Evolutionary conservation across 1,140 invertebrate species (phyloP), one percentile per base, ranked within the genome.

Genomic region (Lepidurus couesii): DNA sequence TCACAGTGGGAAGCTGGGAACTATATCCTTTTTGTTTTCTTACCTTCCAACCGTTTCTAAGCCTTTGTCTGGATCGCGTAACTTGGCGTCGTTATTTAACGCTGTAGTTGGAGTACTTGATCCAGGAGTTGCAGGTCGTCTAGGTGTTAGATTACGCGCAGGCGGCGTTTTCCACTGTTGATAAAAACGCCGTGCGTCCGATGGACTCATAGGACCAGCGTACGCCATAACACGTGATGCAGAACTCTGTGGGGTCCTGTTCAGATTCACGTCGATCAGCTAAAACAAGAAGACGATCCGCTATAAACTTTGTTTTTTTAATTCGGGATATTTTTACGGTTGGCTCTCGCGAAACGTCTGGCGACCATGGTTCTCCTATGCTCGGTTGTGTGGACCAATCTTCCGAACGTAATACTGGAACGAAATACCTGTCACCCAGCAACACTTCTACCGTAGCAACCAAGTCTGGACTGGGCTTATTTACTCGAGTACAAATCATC

Each of bases 141-240:
- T 77, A 81, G 78, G 24, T 84, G 81, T 82, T 81, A 84, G 21
- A 77, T 81, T 16, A 84, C 82, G 75, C 73, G 90, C 86, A 0
- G 91, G 91, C 24, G 93, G 92, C 0, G 92, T 94, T 87, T 92
- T 93, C 93, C 93, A 94, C 76, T 90, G 88, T 81, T 89, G 90
- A 11, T 91, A 88, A 85, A 96, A 95, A 47, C 86, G 84, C 5
- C 89, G 83, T 1, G 94, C 94, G 80, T 91, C 88, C 3, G 88
- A 85, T 79, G 90, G 89, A 9, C 89, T 88, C 94, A 95, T 95
- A 44, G 94, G 94, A 11, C 94, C 94, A 24, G 93, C 94, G 85
- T 91, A 90, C 5, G 93, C 94, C 81, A 89, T 88, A 79, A 96
- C 91, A 85, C 91, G 90, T 75, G 92, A 81, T 75, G 89, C 86